Base-by-base conservation (phyloP, 2,888 invertebrate genomes). In the Sinotaia quadrata region DNA sequence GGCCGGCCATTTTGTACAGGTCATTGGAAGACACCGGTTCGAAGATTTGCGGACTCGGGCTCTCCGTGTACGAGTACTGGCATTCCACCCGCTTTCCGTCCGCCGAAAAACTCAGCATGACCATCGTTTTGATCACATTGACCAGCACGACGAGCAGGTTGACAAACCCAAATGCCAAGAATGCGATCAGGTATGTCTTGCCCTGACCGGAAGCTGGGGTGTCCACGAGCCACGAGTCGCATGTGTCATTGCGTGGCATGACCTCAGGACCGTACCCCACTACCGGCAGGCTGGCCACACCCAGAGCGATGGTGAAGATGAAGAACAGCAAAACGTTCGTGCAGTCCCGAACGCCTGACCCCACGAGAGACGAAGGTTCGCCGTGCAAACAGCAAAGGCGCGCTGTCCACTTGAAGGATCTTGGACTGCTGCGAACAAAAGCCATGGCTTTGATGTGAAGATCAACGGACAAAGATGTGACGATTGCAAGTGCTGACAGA, bases 151-250 rank as follows among this genome's bases (percentile, higher is more conserved):
- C 54, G 2, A 78, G 27, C 2, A 82, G 57, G 61, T 81, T 81
- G 7, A 71, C 44, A 33, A 72, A 81, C n/a, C 77, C 82, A 41
- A 78, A 73, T 10, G 72, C 52, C 27, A 83, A 58, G 36, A 80
- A 78, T 4, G 71, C 70, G n/a, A 81, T 57, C 47, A 76, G 76
- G 65, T 78, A 83, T 4, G 75, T 73, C 61, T 74, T 73, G 58
- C 81, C 71, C 34, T 67, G 67, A 1, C n/a, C 54, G 10, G 61
- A 47, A 18, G n/a, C 15, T 0, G 79, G 79, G 7, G 65, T 73
- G 7, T 79, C 71, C 15, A 74, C 69, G 29, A 83, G 76, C 81
- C 82, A 82, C n/a, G 78, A 76, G 36, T 75, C 65, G 68, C 83
- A 83, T 1, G 51, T 71, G 51, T 59, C 51, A 27, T 69, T 73